Conservation (phyloP, 2,888 invertebrate genomes). For the Serrognathus titanus region DNA sequence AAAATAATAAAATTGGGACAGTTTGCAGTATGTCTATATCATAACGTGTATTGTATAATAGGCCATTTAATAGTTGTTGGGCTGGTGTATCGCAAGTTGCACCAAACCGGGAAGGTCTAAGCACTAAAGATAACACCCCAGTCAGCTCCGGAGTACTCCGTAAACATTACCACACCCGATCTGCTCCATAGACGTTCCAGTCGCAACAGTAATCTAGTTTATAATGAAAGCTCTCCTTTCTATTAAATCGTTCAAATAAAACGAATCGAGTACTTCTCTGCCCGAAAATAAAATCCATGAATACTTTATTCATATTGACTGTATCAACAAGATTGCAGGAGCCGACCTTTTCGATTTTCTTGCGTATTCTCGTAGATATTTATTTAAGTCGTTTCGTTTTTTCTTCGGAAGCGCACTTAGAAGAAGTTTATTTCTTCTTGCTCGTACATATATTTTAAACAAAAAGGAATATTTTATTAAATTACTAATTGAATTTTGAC, state of each 20-base stretch:
- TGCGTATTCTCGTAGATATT: not conserved
- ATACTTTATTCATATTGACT: not conserved
- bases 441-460: too few species aligned
- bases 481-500: too few species aligned
- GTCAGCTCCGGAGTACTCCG: constrained; percentile 4
- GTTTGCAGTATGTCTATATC: too few species aligned
- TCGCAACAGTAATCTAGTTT: constrained; percentile 1
- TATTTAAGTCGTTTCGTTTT: not conserved
- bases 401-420: too few species aligned
- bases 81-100: too few species aligned
- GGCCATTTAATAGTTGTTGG: too few species aligned
- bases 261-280: not conserved
- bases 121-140: constrained; percentile 6
- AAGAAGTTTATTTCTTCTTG: too few species aligned
- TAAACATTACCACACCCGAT: constrained; percentile 6
- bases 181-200: not conserved
- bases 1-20: too few species aligned
- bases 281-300: constrained; percentile 1
- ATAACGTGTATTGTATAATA: too few species aligned
- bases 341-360: not conserved
- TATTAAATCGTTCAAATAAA: constrained; percentile 2
- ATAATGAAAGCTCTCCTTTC: constrained; percentile 1
- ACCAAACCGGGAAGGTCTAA: not conserved
- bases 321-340: not conserved
- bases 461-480: too few species aligned